These are phyloP conservation scores for Tetragonisca angustula DNA, from an alignment of 2,888 invertebrate genomes.

Conservation along the genomic window DNA sequence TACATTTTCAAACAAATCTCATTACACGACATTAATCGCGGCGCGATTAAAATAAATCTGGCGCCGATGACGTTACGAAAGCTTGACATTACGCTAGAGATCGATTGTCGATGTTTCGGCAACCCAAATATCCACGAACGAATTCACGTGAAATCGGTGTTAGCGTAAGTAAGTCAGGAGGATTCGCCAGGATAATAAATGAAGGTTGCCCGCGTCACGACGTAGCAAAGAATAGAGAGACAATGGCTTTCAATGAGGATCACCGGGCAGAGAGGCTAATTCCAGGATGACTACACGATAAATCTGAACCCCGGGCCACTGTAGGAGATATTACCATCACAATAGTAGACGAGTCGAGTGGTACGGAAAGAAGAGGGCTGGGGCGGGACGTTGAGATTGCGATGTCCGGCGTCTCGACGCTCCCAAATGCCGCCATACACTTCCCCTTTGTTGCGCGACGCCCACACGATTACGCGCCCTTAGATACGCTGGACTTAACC, in stretches of 20 bases:
- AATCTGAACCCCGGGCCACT: slow-evolving; percentile 49
- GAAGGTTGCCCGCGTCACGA: slow-evolving; percentile 16
- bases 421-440: slow-evolving; percentile 65
- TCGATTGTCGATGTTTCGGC: neutral
- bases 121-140: neutral
- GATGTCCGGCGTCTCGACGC: slow-evolving; percentile 80
- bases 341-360: slow-evolving; percentile 71
- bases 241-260: slow-evolving; percentile 48
- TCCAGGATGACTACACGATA: slow-evolving; percentile 64
- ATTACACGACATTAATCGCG: slow-evolving; percentile 7
- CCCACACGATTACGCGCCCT: slow-evolving; percentile 77
- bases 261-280: slow-evolving; percentile 56
- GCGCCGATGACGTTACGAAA: neutral
- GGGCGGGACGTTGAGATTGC: slow-evolving; percentile 75
- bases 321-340: slow-evolving; percentile 74
- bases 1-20: neutral
- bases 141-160: slow-evolving; percentile 3
- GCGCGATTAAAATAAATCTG: slow-evolving; percentile 6
- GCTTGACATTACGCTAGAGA: slow-evolving; percentile 16
- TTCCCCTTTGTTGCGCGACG: slow-evolving; percentile 68
- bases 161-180: neutral
- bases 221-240: slow-evolving; percentile 9
- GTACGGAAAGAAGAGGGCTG: slow-evolving; percentile 58
- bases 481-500: slow-evolving; percentile 64
- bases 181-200: slow-evolving; percentile 39